A percentile compares a stretch with the other conserved stretches of the same genome.
phyloP scores from a whole-genome alignment of 2,888 invertebrate species.

The Hypsopygia costalis region DNA sequence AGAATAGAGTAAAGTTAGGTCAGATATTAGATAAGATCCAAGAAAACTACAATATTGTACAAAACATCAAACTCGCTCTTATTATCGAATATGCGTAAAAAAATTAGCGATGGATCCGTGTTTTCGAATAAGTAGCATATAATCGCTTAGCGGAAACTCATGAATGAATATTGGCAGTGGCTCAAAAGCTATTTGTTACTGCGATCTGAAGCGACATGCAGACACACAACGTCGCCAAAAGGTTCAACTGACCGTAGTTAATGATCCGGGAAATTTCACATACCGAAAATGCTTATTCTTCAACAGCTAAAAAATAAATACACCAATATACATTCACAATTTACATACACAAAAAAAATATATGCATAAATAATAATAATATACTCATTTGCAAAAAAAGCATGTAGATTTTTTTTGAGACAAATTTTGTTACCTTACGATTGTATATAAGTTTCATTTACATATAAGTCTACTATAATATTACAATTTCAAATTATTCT shows the following conservation, averaged over 20 bases:
- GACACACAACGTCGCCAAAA: constrained; percentile 64
- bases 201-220: constrained; percentile 60
- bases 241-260: constrained; percentile 73
- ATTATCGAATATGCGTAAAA: no score
- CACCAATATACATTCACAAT: constrained; percentile 76
- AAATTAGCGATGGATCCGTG: no score
- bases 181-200: constrained; percentile 30
- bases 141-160: constrained; percentile 15
- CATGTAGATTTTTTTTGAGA: no score
- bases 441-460: no score
- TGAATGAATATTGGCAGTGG: constrained; percentile 65
- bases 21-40: no score
- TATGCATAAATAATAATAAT: constrained; percentile 18
- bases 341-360: constrained; percentile 26
- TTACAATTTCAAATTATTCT: no score
- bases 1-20: no score
- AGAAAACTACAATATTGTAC: no score
- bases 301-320: constrained; percentile 79
- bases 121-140: no score
- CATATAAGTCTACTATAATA: no score
- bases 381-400: constrained; percentile 15
- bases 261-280: constrained; percentile 78
- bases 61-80: no score
- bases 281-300: constrained; percentile 80
- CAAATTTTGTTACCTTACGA: no score